These are phyloP conservation scores for Galleria mellonella DNA, from an alignment of 1,140 invertebrate genomes.

Conservation along the genomic window DNA sequence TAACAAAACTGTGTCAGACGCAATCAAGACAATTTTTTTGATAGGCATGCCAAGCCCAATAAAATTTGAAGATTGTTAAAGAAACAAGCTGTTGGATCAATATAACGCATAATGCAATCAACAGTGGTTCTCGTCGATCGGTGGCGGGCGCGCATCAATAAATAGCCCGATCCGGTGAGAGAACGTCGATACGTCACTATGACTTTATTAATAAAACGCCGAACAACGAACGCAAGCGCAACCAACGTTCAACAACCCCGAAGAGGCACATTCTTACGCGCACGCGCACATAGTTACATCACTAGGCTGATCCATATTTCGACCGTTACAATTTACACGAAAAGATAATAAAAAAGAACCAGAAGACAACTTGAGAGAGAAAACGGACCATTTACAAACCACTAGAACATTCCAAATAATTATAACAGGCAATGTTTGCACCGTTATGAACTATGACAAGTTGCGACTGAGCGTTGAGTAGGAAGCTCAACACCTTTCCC, in stretches of 20 bases:
- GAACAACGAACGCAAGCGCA: constrained; percentile 28
- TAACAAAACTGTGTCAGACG: too few relatives aligned
- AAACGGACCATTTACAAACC: not conserved
- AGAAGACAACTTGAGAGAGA: too few relatives aligned
- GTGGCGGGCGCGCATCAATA: constrained; percentile 46
- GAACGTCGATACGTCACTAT: constrained; percentile 28
- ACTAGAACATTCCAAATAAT: constrained; percentile 6
- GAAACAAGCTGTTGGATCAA: too few relatives aligned
- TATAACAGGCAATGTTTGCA: constrained; percentile 19
- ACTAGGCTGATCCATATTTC: constrained; percentile 14
- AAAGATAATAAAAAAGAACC: not conserved
- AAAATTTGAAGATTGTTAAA: too few relatives aligned
- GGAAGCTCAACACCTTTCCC: constrained; percentile 39
- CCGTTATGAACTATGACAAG: constrained; percentile 41
- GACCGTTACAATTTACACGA: not conserved
- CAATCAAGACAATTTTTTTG: too few relatives aligned
- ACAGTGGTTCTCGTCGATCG: constrained; percentile 20
- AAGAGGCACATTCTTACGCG: constrained; percentile 29
- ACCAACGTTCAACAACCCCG: constrained; percentile 57
- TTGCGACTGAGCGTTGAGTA: constrained; percentile 5
- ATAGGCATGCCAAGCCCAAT: too few relatives aligned
- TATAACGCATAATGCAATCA: not conserved
- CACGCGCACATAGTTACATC: constrained; percentile 30
- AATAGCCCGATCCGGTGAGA: not conserved
- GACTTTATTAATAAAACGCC: constrained; percentile 66